Base-by-base conservation (phyloP, 2,888 invertebrate genomes). In the Rotaria socialis region DNA sequence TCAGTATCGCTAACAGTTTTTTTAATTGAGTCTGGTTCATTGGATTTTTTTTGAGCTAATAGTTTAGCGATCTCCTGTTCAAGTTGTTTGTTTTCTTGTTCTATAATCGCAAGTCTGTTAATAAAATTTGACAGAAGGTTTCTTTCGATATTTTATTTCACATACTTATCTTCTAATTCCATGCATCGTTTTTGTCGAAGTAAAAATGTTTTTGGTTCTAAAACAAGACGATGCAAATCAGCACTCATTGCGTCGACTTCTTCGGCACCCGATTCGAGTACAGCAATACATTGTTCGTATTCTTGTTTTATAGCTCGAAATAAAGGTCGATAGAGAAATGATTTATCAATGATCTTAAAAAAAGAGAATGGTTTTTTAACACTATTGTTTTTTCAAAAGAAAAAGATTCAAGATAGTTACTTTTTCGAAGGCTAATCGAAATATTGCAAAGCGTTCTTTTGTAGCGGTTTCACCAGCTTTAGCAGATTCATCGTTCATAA, bases 101-200 rank as follows among this genome's bases (percentile, higher is more conserved):
- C 80, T 3, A 80, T 80, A 47, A 80, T 80, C n/a, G 80, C 8
- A 47, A 47, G 2, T 80, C 80, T 80, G 5, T 47, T 11, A n/a
- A 22, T 16, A 11, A 80, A 47, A 24, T 19, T 43, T 75, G 5
- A 16, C 16, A 52, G 52, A 52, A 3, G 11, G 8, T 52, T 52
- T 52, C 16, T 16, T 14, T 3, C 52, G 52, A 27, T 67, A 4
- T 27, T 41, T 67, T 67, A 35, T 19, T 41, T 19, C n/a, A 14
- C n/a, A 24, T 80, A 80, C 80, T 80, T 80, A 5, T 80, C 80
- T 80, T 80, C 80, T 43, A 80, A 47, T n/a, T 80, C 80, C 80
- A 80, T 80, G 35, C 80, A 80, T 80, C 80, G 43, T 47, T 80
- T 43, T 80, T 80, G 80, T n/a, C 35, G 80, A 43, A 80, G n/a